Evolutionary conservation across 2,888 invertebrate genomes (phyloP), one percentile per base, ranked within the genome.

Genomic region (Podotricha telesiphe): DNA sequence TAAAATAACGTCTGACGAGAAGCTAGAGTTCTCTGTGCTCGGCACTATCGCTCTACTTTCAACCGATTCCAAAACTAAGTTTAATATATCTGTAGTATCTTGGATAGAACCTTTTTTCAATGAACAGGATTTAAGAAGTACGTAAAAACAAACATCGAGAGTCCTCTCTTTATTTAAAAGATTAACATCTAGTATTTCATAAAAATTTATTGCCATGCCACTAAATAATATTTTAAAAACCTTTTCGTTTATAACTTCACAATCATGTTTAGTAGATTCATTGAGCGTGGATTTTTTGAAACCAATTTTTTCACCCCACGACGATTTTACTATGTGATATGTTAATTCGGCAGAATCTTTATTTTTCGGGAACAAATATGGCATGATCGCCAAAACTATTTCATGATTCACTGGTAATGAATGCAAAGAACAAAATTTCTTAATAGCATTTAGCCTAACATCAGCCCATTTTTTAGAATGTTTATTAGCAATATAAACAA

Each of bases 321-420:
- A 76, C 0, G 89, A 91, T 59, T 79, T 80, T 34, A 93, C 75
- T 67, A 93, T 86, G 37, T 84, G 75, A 80, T 82, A 84, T 10
- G 92, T 80, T 0, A 86, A 73, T 69, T 82, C 74, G 40, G 83
- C 82, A 19, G 85, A 80, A 63, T 85, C 79, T 70, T 80, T 68
- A 75, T 92, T 86, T 58, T 82, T 78, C 0, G 95, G 95, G 74
- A 96, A 94, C 7, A 96, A 80, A 79, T 94, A 94, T 13, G 96
- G 95, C 37, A 95, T 82, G 22, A 96, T 83, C 0, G 93, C 89
- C 45, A 95, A 80, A 59, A 96, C 91, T 5, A 94, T 93, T 72
- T 93, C 89, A 63, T 94, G 93, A 75, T 95, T 94, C 5, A 94
- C 93, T 2, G 91, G 86, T 56, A 91, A 80, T 0, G 86, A 80